These are phyloP conservation scores for Drosophila sp. DNA, from an alignment of 1,140 invertebrate species.

Conservation along the genomic window DNA sequence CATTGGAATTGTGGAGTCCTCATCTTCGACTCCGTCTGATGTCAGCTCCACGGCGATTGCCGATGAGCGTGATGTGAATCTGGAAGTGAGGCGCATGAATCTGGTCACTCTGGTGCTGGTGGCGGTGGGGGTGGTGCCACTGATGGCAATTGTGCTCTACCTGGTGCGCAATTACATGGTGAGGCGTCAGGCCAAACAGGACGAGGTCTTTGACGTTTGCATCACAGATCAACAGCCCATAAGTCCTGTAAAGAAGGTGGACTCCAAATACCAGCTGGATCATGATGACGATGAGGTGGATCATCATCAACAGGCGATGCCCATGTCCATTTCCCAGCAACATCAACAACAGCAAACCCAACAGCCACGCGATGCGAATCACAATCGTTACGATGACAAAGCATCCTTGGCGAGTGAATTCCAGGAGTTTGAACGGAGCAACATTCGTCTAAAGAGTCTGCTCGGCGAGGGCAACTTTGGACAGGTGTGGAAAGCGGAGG, in stretches of 20 bases:
- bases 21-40: constrained; percentile 36
- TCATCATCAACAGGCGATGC: constrained; percentile 69
- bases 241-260: constrained; percentile 80
- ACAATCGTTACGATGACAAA: constrained; percentile 81
- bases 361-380: constrained; percentile 60
- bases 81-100: constrained; percentile 86
- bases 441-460: constrained; percentile 91
- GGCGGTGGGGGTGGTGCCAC: constrained; percentile 86
- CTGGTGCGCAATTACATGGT: constrained; percentile 86
- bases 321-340: constrained; percentile 63
- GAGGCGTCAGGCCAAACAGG: constrained; percentile 86
- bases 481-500: constrained; percentile 94
- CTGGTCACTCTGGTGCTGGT: constrained; percentile 87
- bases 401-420: constrained; percentile 79
- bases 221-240: constrained; percentile 85
- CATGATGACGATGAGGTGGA: constrained; percentile 85
- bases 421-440: constrained; percentile 92
- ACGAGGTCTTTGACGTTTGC: constrained; percentile 86
- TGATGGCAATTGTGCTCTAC: constrained; percentile 86
- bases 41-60: constrained; percentile 81
- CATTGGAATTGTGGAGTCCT: constrained; percentile 67
- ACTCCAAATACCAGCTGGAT: constrained; percentile 75
- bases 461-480: constrained; percentile 94
- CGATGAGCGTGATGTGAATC: constrained; percentile 84
- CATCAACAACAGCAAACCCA: constrained; percentile 55